Base-by-base conservation (phyloP, 1,140 invertebrate species). In the Asbolus verrucosus region DNA sequence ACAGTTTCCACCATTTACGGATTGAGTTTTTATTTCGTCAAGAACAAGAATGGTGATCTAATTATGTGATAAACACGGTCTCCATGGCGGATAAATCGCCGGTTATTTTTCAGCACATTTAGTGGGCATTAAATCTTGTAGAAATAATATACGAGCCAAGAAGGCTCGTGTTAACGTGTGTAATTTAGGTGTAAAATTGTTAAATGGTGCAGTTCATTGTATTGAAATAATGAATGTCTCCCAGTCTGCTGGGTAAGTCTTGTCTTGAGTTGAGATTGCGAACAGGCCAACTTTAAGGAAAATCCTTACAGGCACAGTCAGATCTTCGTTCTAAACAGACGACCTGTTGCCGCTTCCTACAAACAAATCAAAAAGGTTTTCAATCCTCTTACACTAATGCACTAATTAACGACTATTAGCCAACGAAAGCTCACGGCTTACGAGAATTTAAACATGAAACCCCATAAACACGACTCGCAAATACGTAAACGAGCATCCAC, bases 131-230 rank as follows among this genome's bases (percentile, higher is more conserved):
- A 73, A 73, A 76, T 73, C 71, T 76, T 71, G 36, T 50, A 74
- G 73, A 76, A 76, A 76, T 76, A 76, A 76, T 73, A 74, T 70
- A 76, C 69, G 74, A 63, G 54, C 69, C 24, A 16, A 59, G 67
- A 72, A 73, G 33, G 41, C 62, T 67, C 61, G 69, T 71, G 72
- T 72, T 76, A 74, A 75, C 74, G 70, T 71, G 69, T 75, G 76
- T 75, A 78, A 75, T 75, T 70, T 78, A 65, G 70, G 73, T 73
- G 78, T 79, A 78, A 79, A 80, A 80, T 80, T 80, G 78, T 63
- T 78, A 79, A 80, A 80, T 80, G 79, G 77, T 76, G 78, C 77
- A 73, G 78, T 76, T 78, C 78, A 79, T 79, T 80, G 79, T 80
- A 78, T 77, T 76, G 77, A 78, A 79, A 78, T 80, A 80, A 79